Conservation (phyloP, 1,140 invertebrate genomes). For the Drosophila truncata region DNA sequence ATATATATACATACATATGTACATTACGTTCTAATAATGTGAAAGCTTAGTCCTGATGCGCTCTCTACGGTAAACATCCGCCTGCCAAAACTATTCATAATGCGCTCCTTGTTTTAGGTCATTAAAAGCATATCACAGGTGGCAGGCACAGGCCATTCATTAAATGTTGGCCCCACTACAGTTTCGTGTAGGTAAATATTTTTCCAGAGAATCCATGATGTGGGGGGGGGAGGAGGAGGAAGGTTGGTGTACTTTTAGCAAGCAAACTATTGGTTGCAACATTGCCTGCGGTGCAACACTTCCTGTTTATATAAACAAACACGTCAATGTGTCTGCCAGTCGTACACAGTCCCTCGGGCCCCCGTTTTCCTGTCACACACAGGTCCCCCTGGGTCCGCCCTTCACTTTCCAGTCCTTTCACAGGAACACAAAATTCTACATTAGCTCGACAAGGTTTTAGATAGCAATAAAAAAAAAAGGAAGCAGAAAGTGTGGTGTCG, state of each 20-base stretch:
- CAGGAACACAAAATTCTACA: slow-evolving; percentile 56
- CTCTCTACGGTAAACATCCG: slow-evolving; percentile 28
- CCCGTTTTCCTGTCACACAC: neutral
- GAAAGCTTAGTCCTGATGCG: slow-evolving; percentile 4
- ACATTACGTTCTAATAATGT: neutral
- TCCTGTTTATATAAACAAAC: slow-evolving; percentile 80
- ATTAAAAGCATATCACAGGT: slow-evolving; percentile 30
- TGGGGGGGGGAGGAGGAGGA: neutral
- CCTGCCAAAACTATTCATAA: slow-evolving; percentile 25
- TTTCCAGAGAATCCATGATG: slow-evolving; percentile 52
- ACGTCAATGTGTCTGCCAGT: slow-evolving; percentile 70
- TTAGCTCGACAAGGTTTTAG: slow-evolving; percentile 73
- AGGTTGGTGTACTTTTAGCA: slow-evolving; percentile 6
- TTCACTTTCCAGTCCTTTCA: slow-evolving; percentile 3
- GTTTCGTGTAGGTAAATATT: slow-evolving; percentile 74
- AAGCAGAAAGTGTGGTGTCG: neutral
- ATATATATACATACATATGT: neutral
- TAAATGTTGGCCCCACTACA: slow-evolving; percentile 69
- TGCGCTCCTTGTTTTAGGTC: slow-evolving; percentile 26
- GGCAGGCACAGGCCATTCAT: slow-evolving; percentile 64
- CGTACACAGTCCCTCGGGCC: neutral
- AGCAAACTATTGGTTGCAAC: slow-evolving; percentile 46
- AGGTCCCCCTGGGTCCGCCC: slow-evolving; percentile 1
- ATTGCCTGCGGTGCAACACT: slow-evolving; percentile 73
- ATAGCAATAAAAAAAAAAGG: slow-evolving; percentile 57